A percentile compares a stretch with the other conserved stretches of the same genome.
phyloP scores from a whole-genome alignment of 30 jellyfish, hydroid and myxozoan species.

The Aurelia aurita region DNA sequence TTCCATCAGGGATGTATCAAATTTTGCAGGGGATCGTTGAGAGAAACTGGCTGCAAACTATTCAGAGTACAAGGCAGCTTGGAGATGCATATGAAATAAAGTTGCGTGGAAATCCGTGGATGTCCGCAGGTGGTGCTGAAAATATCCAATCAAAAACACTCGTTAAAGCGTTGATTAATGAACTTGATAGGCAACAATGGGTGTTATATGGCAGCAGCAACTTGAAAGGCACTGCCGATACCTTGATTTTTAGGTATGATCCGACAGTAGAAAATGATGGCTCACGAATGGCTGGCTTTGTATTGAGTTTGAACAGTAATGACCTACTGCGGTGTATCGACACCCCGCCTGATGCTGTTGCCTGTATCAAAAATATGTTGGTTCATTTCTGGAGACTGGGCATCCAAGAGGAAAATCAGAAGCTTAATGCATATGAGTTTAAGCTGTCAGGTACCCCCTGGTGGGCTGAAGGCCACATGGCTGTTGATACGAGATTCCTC shows the following conservation, averaged over 20 bases:
- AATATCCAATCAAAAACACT: slow-evolving; percentile 36
- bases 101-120: slow-evolving; percentile 76
- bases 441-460: slow-evolving; percentile 71
- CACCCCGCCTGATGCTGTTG: slow-evolving; percentile 37
- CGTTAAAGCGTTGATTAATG: slow-evolving; percentile 15
- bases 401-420: slow-evolving; percentile 34
- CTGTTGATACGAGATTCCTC: slow-evolving; percentile 22
- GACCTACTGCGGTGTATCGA: slow-evolving; percentile 72
- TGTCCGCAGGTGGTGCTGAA: slow-evolving; percentile 9
- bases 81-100: slow-evolving; percentile 40
- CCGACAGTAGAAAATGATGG: slow-evolving; percentile 18
- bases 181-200: slow-evolving; percentile 28
- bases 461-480: slow-evolving; percentile 58
- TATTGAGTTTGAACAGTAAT: slow-evolving; percentile 27
- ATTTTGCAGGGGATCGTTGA: not conserved
- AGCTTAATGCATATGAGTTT: slow-evolving; percentile 40
- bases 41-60: slow-evolving; percentile 31
- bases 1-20: not conserved
- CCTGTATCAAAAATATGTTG: not conserved
- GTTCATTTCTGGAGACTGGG: slow-evolving; percentile 51
- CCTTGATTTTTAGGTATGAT: slow-evolving; percentile 41
- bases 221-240: slow-evolving; percentile 22
- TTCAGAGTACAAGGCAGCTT: not conserved
- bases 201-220: slow-evolving; percentile 26
- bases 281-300: slow-evolving; percentile 12